These are phyloP conservation scores for Ibycter americanus DNA, from an alignment of 2,797 vertebrate genomes.

Conservation along the genomic window DNA sequence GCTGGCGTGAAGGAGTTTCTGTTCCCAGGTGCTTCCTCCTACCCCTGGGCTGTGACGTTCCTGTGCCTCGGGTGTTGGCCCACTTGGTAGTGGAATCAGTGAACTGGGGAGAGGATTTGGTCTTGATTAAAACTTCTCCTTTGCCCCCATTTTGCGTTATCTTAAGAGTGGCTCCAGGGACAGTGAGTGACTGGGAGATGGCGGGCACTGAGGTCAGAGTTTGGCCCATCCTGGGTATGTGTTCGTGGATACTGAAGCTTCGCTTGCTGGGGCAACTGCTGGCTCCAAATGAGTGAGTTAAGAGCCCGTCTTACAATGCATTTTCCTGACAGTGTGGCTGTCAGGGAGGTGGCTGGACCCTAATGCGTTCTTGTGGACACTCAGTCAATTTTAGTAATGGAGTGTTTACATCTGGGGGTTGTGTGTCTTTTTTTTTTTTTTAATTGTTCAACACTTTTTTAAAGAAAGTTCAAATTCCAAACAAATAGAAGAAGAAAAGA, in stretches of 20 bases:
- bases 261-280: rapidly evolving
- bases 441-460: not conserved
- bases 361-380: not conserved
- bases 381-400: not conserved
- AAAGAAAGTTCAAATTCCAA: not conserved
- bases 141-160: not conserved
- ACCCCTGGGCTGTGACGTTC: not conserved
- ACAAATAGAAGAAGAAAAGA: not conserved
- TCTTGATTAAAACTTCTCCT: not conserved
- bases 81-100: not conserved
- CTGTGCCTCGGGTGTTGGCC: rapidly evolving
- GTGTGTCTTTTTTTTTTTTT: not conserved
- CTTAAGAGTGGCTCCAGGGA: not conserved
- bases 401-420: not conserved
- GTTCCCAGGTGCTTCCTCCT: not conserved
- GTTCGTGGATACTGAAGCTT: not conserved
- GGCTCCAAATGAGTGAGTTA: not conserved
- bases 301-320: not conserved
- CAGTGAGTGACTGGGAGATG: not conserved
- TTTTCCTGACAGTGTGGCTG: not conserved
- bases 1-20: not conserved
- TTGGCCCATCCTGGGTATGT: not conserved
- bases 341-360: not conserved
- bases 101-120: not conserved
- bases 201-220: not conserved